Evolutionary conservation across 2,888 invertebrate genomes (phyloP).

Genomic region (Drosophila kanekoi): DNA sequence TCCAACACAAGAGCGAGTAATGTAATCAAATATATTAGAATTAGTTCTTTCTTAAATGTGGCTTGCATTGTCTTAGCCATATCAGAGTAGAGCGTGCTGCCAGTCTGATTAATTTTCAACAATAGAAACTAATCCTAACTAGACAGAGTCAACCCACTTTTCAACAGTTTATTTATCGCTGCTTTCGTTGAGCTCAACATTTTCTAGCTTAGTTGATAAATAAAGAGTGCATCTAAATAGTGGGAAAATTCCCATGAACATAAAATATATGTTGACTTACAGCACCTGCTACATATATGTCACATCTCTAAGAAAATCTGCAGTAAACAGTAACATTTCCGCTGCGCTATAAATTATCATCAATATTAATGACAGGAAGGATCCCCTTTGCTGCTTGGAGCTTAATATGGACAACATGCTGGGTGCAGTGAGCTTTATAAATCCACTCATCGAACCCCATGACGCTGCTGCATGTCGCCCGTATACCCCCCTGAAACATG

Average conservation of each 20-base stretch:
- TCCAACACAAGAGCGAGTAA: too few species aligned
- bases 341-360: constrained; percentile 44
- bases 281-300: background rate
- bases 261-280: constrained; percentile 6
- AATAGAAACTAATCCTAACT: too few species aligned
- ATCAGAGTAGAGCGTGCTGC: too few species aligned
- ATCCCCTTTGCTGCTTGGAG: constrained; percentile 19
- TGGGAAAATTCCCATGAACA: background rate
- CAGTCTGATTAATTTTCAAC: too few species aligned
- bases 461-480: constrained; percentile 17
- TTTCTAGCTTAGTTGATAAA: too few species aligned
- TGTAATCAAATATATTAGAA: too few species aligned
- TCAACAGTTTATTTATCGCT: too few species aligned
- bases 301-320: constrained; percentile 15
- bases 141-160: too few species aligned
- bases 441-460: constrained; percentile 46
- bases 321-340: constrained; percentile 38
- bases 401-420: constrained; percentile 57
- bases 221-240: background rate
- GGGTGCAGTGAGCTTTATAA: constrained; percentile 46
- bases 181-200: too few species aligned
- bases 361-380: constrained; percentile 43
- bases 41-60: too few species aligned
- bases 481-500: constrained; percentile 2
- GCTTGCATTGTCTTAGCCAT: too few species aligned